Conservation (phyloP, 64 coral and sea anemone species). For the Exaiptasia diaphana region DNA sequence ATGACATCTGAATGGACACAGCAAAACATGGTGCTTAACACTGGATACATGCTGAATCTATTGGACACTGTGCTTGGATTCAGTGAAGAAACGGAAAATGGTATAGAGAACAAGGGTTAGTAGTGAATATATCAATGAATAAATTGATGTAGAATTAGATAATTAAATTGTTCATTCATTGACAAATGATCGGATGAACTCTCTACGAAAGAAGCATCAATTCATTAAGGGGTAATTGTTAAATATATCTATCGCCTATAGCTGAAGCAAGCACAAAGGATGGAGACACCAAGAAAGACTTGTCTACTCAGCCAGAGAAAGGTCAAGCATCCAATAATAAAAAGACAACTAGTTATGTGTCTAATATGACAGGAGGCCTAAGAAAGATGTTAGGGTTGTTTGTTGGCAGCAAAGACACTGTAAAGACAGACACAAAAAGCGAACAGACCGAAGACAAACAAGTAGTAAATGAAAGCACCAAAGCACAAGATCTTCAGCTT, state of each 20-base stretch:
- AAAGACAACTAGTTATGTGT: neutral
- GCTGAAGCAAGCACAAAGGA: no score
- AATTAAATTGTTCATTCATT: no score
- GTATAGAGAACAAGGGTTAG: no score
- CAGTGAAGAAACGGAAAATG: neutral
- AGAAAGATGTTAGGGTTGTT: neutral
- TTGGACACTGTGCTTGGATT: constrained; percentile 21
- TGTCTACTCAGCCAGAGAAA: no score
- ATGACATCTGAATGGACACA: constrained; percentile 28
- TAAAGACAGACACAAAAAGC: neutral
- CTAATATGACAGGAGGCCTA: neutral
- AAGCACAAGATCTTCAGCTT: neutral
- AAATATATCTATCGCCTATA: no score
- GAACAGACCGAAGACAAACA: neutral
- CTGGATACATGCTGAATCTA: constrained; percentile 44
- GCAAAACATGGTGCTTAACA: constrained; percentile 36
- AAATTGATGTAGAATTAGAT: no score
- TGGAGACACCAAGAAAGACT: no score
- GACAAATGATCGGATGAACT: no score
- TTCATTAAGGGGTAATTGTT: no score
- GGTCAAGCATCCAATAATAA: neutral
- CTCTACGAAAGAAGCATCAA: no score
- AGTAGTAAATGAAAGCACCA: neutral
- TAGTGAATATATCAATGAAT: no score
- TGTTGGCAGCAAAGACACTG: neutral